Evolutionary conservation across 2,888 invertebrate genomes (phyloP).

Genomic region (Mythimna pallens): DNA sequence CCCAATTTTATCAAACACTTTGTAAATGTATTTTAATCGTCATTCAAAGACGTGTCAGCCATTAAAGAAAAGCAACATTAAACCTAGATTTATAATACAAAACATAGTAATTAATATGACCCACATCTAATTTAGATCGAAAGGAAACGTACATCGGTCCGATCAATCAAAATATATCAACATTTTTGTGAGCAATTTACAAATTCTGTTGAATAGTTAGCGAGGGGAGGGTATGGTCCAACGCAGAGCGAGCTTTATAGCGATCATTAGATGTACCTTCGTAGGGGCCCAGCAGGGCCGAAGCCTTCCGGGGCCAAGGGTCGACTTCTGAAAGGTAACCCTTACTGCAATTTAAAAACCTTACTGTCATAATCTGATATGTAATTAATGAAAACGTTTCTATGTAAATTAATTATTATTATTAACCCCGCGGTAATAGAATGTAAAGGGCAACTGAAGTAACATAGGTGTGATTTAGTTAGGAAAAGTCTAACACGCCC

Average conservation of each 20-base stretch:
- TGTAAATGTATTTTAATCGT: slow-evolving; percentile 48
- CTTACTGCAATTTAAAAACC: too few relatives aligned
- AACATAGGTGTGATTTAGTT: too few relatives aligned
- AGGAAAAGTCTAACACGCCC: too few relatives aligned
- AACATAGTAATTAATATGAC: slow-evolving; percentile 52
- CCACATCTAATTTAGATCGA: slow-evolving; percentile 52
- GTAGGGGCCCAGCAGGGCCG: too few relatives aligned
- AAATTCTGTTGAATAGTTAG: slow-evolving; percentile 58
- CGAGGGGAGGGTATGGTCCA: slow-evolving; percentile 5
- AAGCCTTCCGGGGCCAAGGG: too few relatives aligned
- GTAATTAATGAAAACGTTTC: too few relatives aligned
- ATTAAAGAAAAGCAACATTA: slow-evolving; percentile 25
- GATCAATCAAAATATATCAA: slow-evolving; percentile 68
- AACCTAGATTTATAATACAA: slow-evolving; percentile 60
- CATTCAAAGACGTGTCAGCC: slow-evolving; percentile 14
- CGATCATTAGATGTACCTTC: too few relatives aligned
- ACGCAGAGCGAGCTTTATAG: not conserved
- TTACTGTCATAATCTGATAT: too few relatives aligned
- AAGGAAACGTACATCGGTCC: slow-evolving; percentile 49
- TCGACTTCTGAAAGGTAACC: too few relatives aligned
- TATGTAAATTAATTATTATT: too few relatives aligned
- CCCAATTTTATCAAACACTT: not conserved
- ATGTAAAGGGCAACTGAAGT: too few relatives aligned
- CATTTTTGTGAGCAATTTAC: slow-evolving; percentile 65
- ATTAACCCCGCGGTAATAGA: too few relatives aligned